Percentiles rank a stretch among this genome's conserved stretches.
Evolutionary conservation across 1,140 invertebrate species (phyloP).

Genomic region (Dendroctonus ponderosae): DNA sequence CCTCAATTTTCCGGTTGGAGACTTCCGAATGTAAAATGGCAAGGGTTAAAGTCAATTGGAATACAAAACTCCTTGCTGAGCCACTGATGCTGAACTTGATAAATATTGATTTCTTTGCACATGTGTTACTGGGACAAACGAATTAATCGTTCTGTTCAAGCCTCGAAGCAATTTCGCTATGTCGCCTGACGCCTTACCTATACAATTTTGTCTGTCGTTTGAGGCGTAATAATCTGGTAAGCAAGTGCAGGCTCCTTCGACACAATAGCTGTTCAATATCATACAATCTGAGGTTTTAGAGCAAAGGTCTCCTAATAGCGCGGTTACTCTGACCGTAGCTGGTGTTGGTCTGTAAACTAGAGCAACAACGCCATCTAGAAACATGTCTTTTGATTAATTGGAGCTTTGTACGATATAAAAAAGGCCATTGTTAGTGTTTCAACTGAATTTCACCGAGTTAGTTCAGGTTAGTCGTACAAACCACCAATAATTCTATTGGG

Average conservation of each 20-base stretch:
- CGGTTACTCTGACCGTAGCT: constrained; percentile 68
- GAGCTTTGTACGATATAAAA: constrained; percentile 17
- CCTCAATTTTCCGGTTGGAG: no score
- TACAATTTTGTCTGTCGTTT: constrained; percentile 68
- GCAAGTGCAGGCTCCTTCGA: constrained; percentile 71
- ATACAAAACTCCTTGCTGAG: no score
- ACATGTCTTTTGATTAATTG: constrained; percentile 11
- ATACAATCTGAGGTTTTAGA: constrained; percentile 70
- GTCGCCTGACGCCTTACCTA: constrained; percentile 56
- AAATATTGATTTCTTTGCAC: background rate
- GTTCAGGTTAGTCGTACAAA: constrained; percentile 10
- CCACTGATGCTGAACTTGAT: no score
- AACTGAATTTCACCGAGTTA: background rate
- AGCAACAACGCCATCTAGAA: constrained; percentile 45
- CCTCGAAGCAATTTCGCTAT: background rate
- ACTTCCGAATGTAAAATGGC: no score
- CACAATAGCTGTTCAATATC: constrained; percentile 69
- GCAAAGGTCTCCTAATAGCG: constrained; percentile 75
- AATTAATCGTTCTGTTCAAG: constrained; percentile 9
- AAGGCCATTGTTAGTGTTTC: constrained; percentile 2
- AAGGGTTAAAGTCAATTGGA: no score
- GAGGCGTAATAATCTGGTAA: constrained; percentile 63
- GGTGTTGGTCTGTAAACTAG: constrained; percentile 60
- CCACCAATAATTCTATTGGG: constrained; percentile 9
- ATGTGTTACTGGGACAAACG: constrained; percentile 15